Base-by-base conservation (phyloP, 1,140 invertebrate species). In the Ceratina japonica region DNA sequence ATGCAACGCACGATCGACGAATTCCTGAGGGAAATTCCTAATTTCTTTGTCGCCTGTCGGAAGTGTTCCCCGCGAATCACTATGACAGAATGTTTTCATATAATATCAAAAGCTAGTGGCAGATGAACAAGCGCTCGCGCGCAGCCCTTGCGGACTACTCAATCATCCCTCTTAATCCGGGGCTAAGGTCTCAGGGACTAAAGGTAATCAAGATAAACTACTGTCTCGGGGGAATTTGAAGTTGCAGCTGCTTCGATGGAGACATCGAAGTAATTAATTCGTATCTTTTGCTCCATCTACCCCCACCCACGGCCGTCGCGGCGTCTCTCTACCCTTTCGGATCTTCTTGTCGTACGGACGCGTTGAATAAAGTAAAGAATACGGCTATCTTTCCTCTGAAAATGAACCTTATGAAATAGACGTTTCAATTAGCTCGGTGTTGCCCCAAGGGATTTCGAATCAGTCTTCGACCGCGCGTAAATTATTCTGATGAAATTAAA, bases 151-250 rank as follows among this genome's bases (percentile, higher is more conserved):
- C 76, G 85, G 85, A 81, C 85, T 83, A 86, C 85, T 86, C 85
- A 81, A 86, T 86, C 84, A 86, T 86, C 85, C 74, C 85, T 86
- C 80, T 86, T 86, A 86, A 86, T 86, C 84, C 76, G 66, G 76
- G 75, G 69, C 84, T 85, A 86, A 85, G 72, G 84, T 85, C 84
- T 75, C 80, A 86, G 85, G 84, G 84, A 86, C 83, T 86, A 85
- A 83, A 86, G 85, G 83, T 86, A 86, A 86, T 86, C 85, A 86
- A 86, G 85, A 86, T 86, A 86, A 86, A 86, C 84, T 86, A 83
- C 84, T 85, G 77, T 86, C 83, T 77, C 68, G 72, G 78, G 79
- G 69, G 83, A 86, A 77, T 85, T 85, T 82, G 84, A 86, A 85
- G 80, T 84, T 86, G 74, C 81, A 64, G 79, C 66, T 81, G 63